Evolutionary conservation across 2,888 invertebrate genomes (phyloP).

Genomic region (Liodrosophila aerea): DNA sequence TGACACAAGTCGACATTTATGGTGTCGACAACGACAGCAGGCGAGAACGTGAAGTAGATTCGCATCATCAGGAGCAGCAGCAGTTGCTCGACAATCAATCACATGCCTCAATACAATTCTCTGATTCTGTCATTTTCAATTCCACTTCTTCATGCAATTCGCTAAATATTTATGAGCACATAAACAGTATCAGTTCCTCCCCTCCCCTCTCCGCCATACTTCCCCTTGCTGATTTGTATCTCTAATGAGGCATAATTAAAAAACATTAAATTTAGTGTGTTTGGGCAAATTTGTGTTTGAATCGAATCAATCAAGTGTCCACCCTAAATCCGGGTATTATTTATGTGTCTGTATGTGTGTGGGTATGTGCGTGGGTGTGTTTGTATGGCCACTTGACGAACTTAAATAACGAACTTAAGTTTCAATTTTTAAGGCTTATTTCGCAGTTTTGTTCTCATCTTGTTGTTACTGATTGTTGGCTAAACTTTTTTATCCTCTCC

Average conservation of each 20-base stretch:
- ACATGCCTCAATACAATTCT: slow-evolving; percentile 61
- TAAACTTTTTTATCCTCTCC: slow-evolving; percentile 37
- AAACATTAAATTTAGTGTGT: slow-evolving; percentile 55
- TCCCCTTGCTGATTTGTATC: slow-evolving; percentile 38
- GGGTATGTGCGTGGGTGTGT: slow-evolving; percentile 12
- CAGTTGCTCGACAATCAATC: slow-evolving; percentile 61
- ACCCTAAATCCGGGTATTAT: background rate
- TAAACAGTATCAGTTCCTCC: slow-evolving; percentile 12
- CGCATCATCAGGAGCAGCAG: slow-evolving; percentile 23
- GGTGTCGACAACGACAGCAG: slow-evolving; percentile 58
- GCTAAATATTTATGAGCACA: slow-evolving; percentile 63
- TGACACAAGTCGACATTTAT: slow-evolving; percentile 70
- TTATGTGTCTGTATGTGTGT: slow-evolving; percentile 29
- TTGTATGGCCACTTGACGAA: slow-evolving; percentile 46
- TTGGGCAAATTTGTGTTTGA: slow-evolving; percentile 20
- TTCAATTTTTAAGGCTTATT: slow-evolving; percentile 52
- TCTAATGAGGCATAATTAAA: slow-evolving; percentile 71
- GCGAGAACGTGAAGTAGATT: slow-evolving; percentile 38
- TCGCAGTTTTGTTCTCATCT: slow-evolving; percentile 13
- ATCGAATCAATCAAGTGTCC: slow-evolving; percentile 53
- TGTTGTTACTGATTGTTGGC: slow-evolving; percentile 53
- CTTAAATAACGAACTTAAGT: slow-evolving; percentile 51
- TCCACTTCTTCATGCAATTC: slow-evolving; percentile 36
- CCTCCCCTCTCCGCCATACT: background rate
- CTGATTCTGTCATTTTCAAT: slow-evolving; percentile 55